phyloP scores from a whole-genome alignment of 2,113 vertebrate genomes.

The Anoura caudifer region DNA sequence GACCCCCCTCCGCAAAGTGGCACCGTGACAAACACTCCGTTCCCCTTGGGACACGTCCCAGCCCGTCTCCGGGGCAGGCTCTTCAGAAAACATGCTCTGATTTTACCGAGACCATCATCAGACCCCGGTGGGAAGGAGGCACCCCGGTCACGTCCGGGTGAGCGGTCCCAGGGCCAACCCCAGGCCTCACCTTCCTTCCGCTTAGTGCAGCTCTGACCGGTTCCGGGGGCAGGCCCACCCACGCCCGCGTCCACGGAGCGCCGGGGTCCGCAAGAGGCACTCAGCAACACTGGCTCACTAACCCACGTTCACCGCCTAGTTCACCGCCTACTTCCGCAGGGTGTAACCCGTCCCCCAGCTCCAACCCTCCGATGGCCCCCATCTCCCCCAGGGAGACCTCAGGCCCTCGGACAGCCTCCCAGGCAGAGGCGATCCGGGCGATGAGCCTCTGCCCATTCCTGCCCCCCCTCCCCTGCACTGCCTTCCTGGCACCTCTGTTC shows the following conservation, averaged over 20 bases:
- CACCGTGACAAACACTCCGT: not conserved
- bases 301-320: not conserved
- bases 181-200: not conserved
- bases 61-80: not conserved
- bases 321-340: too few relatives aligned
- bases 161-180: rapidly evolving
- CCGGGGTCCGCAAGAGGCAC: rapidly evolving
- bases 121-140: not conserved
- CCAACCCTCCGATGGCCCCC: not conserved
- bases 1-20: not conserved
- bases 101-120: too few relatives aligned
- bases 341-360: not conserved
- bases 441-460: not conserved
- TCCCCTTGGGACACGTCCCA: not conserved
- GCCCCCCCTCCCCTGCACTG: too few relatives aligned
- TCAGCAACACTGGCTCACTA: not conserved
- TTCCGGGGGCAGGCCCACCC: not conserved
- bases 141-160: rapidly evolving
- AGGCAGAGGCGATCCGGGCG: not conserved
- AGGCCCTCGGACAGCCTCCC: not conserved
- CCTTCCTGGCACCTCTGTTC: not conserved
- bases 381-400: not conserved
- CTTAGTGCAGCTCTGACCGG: not conserved
- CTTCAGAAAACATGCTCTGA: not conserved
- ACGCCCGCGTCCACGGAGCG: not conserved